phyloP scores from a whole-genome alignment of 2,113 vertebrate genomes.

The Strix aluco region DNA sequence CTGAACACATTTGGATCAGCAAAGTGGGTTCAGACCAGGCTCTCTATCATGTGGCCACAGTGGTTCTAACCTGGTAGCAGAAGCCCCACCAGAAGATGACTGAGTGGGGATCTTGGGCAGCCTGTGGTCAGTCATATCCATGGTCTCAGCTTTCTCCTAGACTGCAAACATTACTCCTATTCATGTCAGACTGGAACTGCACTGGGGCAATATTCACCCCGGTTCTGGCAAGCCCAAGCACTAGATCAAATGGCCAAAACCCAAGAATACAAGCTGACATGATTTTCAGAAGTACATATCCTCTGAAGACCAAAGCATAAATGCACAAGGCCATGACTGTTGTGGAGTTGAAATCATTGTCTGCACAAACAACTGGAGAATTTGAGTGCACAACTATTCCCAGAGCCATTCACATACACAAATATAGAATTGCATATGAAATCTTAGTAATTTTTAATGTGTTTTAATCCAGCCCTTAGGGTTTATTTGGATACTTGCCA shows the following conservation, averaged over 20 bases:
- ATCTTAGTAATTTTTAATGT: not conserved
- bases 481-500: slow-evolving; percentile 1
- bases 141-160: not conserved
- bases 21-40: not conserved
- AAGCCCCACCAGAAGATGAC: not conserved
- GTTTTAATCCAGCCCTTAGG: not conserved
- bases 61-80: not conserved
- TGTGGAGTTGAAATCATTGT: not conserved
- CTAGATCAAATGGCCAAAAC: not conserved
- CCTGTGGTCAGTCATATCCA: not conserved
- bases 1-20: not conserved
- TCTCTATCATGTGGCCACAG: not conserved
- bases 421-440: not conserved
- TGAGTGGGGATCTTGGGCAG: fast-evolving
- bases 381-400: not conserved
- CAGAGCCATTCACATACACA: not conserved
- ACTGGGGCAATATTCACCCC: not conserved
- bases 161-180: not conserved
- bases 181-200: not conserved
- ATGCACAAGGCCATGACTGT: not conserved
- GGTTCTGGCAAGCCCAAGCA: not conserved
- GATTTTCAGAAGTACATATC: not conserved
- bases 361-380: fast-evolving
- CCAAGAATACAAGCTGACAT: not conserved
- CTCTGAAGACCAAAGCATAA: not conserved